Evolutionary conservation across 2,797 vertebrate species (phyloP).

Genomic region (Myoxocephalus aenaeus): DNA sequence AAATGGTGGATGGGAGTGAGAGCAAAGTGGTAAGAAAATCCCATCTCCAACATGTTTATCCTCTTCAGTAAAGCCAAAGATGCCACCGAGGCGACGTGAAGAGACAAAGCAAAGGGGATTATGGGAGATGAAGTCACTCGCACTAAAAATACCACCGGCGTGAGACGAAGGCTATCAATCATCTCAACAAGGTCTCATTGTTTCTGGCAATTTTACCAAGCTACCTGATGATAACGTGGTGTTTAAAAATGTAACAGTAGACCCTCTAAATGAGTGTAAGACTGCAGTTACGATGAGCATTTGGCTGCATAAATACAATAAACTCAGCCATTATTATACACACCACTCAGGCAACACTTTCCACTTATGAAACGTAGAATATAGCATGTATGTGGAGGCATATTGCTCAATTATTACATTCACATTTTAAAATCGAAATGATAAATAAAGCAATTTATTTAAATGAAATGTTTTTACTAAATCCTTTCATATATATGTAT

Average conservation of each 20-base stretch:
- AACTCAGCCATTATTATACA: slow-evolving; percentile 56
- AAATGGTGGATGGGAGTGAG: slow-evolving; percentile 14
- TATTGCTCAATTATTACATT: slow-evolving; percentile 77
- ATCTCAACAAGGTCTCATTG: slow-evolving; percentile 39
- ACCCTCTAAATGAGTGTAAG: slow-evolving; percentile 37
- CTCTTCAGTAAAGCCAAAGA: slow-evolving; percentile 25
- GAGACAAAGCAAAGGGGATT: slow-evolving; percentile 11
- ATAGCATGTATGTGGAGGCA: slow-evolving; percentile 69
- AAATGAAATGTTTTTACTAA: slow-evolving; percentile 62
- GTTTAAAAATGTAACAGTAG: slow-evolving; percentile 40
- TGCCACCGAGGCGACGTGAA: neutral
- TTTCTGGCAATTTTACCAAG: slow-evolving; percentile 28
- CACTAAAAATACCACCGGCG: slow-evolving; percentile 27
- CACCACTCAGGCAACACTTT: slow-evolving; percentile 53
- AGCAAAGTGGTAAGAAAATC: slow-evolving; percentile 5
- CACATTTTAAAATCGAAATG: slow-evolving; percentile 67
- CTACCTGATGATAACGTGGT: slow-evolving; percentile 24
- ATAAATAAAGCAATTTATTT: slow-evolving; percentile 73
- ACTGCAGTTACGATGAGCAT: slow-evolving; percentile 54
- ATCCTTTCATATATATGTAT: slow-evolving; percentile 32
- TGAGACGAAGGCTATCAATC: slow-evolving; percentile 29
- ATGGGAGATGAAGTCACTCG: slow-evolving; percentile 8
- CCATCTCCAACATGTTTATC: slow-evolving; percentile 22
- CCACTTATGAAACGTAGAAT: slow-evolving; percentile 63
- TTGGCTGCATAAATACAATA: slow-evolving; percentile 49